These are phyloP conservation scores for Pteromalus puparum DNA, from an alignment of 1,140 invertebrate species.

Conservation along the genomic window DNA sequence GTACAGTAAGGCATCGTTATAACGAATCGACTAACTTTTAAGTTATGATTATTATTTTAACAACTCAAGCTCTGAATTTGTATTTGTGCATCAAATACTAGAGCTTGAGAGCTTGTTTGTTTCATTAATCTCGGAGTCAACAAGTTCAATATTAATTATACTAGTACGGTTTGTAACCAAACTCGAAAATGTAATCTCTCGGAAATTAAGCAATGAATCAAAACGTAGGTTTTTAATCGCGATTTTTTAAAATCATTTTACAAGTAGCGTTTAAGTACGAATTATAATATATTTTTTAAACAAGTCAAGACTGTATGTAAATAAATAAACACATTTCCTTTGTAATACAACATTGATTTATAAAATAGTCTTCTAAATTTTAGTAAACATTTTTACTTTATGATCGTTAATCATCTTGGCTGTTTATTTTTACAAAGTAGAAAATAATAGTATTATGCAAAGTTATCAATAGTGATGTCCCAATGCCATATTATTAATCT, in stretches of 20 bases:
- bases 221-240: constrained; percentile 1
- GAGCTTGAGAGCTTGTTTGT: too few species aligned
- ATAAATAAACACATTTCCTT: constrained; percentile 37
- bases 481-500: constrained; percentile 43
- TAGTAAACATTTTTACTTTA: neutral
- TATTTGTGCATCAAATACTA: too few species aligned
- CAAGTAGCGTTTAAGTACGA: neutral
- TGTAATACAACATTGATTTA: constrained; percentile 21
- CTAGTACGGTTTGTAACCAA: too few species aligned
- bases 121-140: too few species aligned
- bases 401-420: neutral
- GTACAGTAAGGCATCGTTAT: too few species aligned
- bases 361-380: constrained; percentile 17
- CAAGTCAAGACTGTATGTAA: constrained; percentile 38
- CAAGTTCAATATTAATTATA: too few species aligned
- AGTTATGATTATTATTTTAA: too few species aligned
- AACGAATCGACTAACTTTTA: too few species aligned
- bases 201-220: too few species aligned
- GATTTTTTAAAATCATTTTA: constrained; percentile 3
- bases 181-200: too few species aligned
- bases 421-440: constrained; percentile 23
- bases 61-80: too few species aligned
- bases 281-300: constrained; percentile 8
- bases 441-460: constrained; percentile 12
- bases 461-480: constrained; percentile 31